A percentile compares a stretch with the other conserved stretches of the same genome.
Conservation (phyloP, 2,888 invertebrate species). For the Phortica okadai region DNA sequence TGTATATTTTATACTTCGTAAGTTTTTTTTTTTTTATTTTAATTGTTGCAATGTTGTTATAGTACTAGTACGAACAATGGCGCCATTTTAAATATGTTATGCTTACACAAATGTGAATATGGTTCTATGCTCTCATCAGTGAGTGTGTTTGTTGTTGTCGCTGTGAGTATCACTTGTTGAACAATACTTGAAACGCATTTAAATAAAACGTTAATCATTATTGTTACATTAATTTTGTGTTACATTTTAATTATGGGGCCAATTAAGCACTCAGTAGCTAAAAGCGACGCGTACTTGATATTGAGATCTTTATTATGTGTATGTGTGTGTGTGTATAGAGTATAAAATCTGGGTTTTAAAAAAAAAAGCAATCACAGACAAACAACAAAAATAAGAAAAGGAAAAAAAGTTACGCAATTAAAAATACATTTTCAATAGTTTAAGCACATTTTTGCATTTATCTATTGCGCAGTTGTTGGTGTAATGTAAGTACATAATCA, state of each 20-base stretch:
- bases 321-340: background rate
- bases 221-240: constrained; percentile 22
- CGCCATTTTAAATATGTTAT: background rate
- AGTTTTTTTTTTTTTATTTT: background rate
- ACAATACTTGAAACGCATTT: background rate
- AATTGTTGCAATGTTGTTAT: background rate
- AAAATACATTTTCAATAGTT: background rate
- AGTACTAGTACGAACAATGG: background rate
- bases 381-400: background rate
- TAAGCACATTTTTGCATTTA: background rate
- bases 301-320: background rate
- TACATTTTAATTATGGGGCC: constrained; percentile 19
- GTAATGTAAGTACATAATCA: no score
- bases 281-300: background rate
- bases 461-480: no score
- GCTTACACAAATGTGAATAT: background rate
- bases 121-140: background rate
- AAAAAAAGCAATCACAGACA: background rate
- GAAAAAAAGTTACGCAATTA: background rate
- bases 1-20: background rate
- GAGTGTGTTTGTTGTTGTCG: background rate
- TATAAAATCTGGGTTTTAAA: background rate
- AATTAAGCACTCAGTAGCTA: constrained; percentile 1
- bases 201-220: constrained; percentile 13
- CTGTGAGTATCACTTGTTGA: background rate